Percentiles rank a stretch among this genome's conserved stretches.
These are phyloP conservation scores for Acronicta alni DNA, from an alignment of 2,888 invertebrate genomes.

Conservation along the genomic window DNA sequence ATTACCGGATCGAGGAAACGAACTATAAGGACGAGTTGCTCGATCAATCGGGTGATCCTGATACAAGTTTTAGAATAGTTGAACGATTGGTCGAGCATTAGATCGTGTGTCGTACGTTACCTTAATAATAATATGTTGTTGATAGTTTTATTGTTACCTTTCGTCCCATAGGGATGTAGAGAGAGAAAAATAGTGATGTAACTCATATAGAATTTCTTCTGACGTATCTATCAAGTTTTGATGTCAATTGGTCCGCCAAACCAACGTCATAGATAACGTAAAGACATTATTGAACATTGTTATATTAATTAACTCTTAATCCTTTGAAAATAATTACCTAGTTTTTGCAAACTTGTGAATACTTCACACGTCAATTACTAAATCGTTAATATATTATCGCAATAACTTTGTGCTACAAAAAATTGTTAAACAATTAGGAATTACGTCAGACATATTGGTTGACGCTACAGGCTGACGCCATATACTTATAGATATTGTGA, in stretches of 20 bases:
- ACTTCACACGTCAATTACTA: constrained; percentile 13
- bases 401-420: constrained; percentile 9
- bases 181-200: constrained; percentile 18
- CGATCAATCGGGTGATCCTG: constrained; percentile 13
- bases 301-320: background rate
- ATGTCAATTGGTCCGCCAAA: background rate
- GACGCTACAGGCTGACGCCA: constrained; percentile 10
- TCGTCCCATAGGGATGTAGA: constrained; percentile 12
- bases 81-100: constrained; percentile 32
- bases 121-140: constrained; percentile 57
- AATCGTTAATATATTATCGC: constrained; percentile 26
- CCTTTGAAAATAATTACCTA: background rate
- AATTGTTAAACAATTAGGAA: constrained; percentile 14
- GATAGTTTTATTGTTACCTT: constrained; percentile 60
- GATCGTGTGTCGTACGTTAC: constrained; percentile 40
- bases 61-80: constrained; percentile 11
- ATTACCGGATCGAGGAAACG: constrained; percentile 34
- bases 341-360: constrained; percentile 10
- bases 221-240: background rate
- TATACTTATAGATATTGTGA: constrained; percentile 4
- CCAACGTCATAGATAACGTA: background rate
- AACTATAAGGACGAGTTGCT: constrained; percentile 5
- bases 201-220: background rate
- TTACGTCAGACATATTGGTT: constrained; percentile 9
- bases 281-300: constrained; percentile 12